Evolutionary conservation across 1,140 invertebrate species (phyloP).

Genomic region (Leucophenga varia): DNA sequence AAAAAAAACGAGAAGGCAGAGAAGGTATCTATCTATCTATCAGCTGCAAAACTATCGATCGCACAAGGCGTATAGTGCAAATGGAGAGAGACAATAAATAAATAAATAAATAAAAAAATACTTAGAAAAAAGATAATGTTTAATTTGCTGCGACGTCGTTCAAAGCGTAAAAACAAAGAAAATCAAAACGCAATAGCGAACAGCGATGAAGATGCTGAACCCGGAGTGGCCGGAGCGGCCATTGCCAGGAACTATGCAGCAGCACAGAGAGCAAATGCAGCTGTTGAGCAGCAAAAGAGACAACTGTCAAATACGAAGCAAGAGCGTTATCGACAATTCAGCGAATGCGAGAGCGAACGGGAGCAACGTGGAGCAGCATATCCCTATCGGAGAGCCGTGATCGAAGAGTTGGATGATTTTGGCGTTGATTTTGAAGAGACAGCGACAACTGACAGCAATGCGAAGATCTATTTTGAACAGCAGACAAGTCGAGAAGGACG

Average conservation of each 20-base stretch:
- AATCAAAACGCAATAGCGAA: conserved; percentile 14
- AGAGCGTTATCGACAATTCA: conserved; percentile 10
- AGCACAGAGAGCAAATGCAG: not conserved
- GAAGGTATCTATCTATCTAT: too few species aligned
- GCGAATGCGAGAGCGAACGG: conserved; percentile 7
- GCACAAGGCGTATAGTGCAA: too few species aligned
- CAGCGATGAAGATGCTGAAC: conserved; percentile 25
- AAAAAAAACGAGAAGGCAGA: conserved; percentile 21
- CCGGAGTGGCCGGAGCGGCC: not conserved
- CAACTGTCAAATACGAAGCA: not conserved
- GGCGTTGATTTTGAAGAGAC: too few species aligned
- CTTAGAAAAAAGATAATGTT: conserved; percentile 29
- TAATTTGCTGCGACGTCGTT: conserved; percentile 42
- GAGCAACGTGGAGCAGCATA: conserved; percentile 9
- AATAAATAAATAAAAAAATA: too few species aligned
- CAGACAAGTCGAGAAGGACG: too few species aligned
- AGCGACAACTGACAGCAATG: too few species aligned
- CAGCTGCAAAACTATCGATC: too few species aligned
- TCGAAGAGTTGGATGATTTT: conserved; percentile 49
- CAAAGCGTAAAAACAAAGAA: conserved; percentile 41
- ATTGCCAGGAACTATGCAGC: not conserved
- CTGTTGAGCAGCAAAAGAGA: conserved; percentile 16
- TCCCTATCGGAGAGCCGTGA: conserved; percentile 30
- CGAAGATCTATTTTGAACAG: too few species aligned
- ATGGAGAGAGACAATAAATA: too few species aligned